Conservation (phyloP, 2,113 vertebrate genomes). For the Saguinus imperator region DNA sequence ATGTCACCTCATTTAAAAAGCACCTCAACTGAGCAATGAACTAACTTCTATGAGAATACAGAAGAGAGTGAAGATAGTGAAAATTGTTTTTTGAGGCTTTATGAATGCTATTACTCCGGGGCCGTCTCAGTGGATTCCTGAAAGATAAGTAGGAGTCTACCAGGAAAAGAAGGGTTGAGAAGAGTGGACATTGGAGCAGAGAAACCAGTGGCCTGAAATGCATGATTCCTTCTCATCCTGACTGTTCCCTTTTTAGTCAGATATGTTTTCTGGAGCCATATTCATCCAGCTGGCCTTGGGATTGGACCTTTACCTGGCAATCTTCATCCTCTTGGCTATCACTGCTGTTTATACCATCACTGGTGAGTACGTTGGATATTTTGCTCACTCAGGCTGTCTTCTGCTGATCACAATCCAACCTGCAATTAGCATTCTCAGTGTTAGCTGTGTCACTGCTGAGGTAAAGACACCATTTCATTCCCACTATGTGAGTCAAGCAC, state of each 20-base stretch:
- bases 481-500: not conserved
- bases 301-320: slow-evolving; percentile 93
- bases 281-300: slow-evolving; percentile 94
- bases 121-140: not conserved
- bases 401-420: not conserved
- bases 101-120: not conserved
- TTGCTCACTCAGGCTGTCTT: not conserved
- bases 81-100: not conserved
- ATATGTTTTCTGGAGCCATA: slow-evolving; percentile 94
- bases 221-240: not conserved
- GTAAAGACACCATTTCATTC: not conserved
- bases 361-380: slow-evolving; percentile 82
- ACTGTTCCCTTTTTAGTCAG: slow-evolving; percentile 83
- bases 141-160: not conserved
- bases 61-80: not conserved
- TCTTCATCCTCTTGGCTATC: slow-evolving; percentile 89
- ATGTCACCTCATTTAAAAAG: not conserved
- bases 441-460: not conserved
- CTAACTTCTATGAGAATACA: not conserved
- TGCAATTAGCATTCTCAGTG: not conserved
- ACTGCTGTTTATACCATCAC: slow-evolving; percentile 94
- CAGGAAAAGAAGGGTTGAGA: not conserved
- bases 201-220: not conserved
- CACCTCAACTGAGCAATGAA: not conserved
- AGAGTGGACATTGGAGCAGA: not conserved